Evolutionary conservation across 2,888 invertebrate species (phyloP).

Genomic region (Ophion obscuratus): DNA sequence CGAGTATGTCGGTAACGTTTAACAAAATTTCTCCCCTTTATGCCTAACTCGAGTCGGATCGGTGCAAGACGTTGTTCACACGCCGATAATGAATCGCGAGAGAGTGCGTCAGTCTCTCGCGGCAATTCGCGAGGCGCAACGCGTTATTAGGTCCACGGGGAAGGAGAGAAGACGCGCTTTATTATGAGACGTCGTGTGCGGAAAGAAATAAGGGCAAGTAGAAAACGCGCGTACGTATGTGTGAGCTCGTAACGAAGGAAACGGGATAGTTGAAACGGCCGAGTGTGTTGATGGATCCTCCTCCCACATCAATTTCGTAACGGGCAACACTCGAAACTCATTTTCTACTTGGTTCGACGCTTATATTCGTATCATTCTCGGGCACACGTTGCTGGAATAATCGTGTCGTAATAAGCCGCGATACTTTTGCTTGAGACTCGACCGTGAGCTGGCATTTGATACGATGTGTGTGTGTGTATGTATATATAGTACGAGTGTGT

Average conservation of each 20-base stretch:
- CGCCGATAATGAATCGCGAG: constrained; percentile 42
- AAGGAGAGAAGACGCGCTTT: too few species aligned
- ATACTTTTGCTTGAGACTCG: neutral
- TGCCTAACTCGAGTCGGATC: too few species aligned
- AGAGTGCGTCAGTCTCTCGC: constrained; percentile 31
- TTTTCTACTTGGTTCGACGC: constrained; percentile 53
- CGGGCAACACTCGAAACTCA: constrained; percentile 35
- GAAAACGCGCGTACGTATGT: constrained; percentile 23
- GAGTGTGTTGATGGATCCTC: constrained; percentile 30
- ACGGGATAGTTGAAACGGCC: constrained; percentile 43
- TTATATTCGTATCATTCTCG: constrained; percentile 27
- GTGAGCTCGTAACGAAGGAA: constrained; percentile 31
- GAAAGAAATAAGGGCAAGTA: constrained; percentile 18
- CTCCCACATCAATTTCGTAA: constrained; percentile 60
- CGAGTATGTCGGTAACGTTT: too few species aligned
- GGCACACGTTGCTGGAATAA: constrained; percentile 32
- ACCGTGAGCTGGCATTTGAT: too few species aligned
- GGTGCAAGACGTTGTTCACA: constrained; percentile 3
- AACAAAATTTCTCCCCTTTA: too few species aligned
- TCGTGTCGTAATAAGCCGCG: constrained; percentile 35
- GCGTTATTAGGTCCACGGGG: too few species aligned
- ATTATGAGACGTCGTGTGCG: constrained; percentile 9
- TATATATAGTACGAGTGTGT: too few species aligned
- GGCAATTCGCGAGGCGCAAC: too few species aligned
- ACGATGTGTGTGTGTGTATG: too few species aligned